Conservation (phyloP, 92 coral and sea anemone species). For the Palythoa grandiflora region DNA sequence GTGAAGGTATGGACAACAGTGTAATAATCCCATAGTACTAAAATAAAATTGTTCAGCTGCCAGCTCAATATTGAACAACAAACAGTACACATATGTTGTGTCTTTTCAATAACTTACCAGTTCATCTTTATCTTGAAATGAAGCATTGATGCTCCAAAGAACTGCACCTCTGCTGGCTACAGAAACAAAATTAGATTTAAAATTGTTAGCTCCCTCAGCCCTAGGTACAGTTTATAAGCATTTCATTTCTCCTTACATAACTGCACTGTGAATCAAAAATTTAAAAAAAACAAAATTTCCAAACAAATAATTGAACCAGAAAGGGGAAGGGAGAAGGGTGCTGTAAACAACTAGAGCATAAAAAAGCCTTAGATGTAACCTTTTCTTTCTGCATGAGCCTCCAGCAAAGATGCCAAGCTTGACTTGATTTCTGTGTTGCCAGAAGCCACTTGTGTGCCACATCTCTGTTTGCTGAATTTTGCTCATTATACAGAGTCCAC, state of each 20-base stretch:
- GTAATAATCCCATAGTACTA: too few species aligned
- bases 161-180: constrained; percentile 93
- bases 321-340: too few species aligned
- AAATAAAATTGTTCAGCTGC: too few species aligned
- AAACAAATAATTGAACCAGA: too few species aligned
- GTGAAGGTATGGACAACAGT: too few species aligned
- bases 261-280: too few species aligned
- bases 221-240: neutral
- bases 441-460: constrained; percentile 95
- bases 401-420: constrained; percentile 99
- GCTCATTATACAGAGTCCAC: constrained; percentile 86
- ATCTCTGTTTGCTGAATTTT: constrained; percentile 73
- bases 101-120: constrained; percentile 68
- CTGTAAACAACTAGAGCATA: neutral
- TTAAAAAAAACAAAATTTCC: too few species aligned
- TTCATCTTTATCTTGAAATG: constrained; percentile 94
- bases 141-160: constrained; percentile 97
- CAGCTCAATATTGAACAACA: neutral
- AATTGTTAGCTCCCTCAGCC: neutral
- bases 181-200: neutral
- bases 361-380: constrained; percentile 49
- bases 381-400: constrained; percentile 85
- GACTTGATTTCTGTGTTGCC: constrained; percentile 87
- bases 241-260: neutral
- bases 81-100: neutral